Evolutionary conservation across 2,797 vertebrate genomes (phyloP).

Genomic region (Ammospiza maritima): DNA sequence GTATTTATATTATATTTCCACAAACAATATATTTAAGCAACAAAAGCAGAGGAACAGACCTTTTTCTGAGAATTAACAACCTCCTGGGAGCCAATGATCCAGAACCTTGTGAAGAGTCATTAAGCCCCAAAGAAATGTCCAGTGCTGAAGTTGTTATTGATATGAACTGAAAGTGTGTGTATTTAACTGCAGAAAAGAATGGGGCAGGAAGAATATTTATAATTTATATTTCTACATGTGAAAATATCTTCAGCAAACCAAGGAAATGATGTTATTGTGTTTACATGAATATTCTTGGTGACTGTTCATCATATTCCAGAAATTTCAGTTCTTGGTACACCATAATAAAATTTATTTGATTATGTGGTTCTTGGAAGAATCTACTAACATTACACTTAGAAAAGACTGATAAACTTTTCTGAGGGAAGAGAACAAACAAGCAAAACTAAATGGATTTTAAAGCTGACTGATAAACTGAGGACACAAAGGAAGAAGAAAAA

Average conservation of each 20-base stretch:
- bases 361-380: background rate
- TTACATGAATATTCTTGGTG: background rate
- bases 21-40: slow-evolving; percentile 9
- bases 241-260: background rate
- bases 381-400: background rate
- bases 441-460: background rate
- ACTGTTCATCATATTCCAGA: background rate
- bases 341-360: background rate
- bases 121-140: slow-evolving; percentile 10
- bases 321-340: background rate
- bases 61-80: slow-evolving; percentile 17
- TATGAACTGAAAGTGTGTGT: background rate
- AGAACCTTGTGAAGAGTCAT: background rate
- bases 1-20: background rate
- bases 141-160: background rate
- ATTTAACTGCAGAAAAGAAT: background rate
- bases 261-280: background rate
- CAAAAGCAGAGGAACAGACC: background rate
- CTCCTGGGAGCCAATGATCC: background rate
- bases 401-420: background rate
- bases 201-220: background rate
- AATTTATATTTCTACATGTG: background rate
- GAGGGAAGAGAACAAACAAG: background rate
- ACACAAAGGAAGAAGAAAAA: background rate
- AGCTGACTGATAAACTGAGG: background rate